These are phyloP conservation scores for Cavia aperea DNA, from an alignment of 2,113 vertebrate species.

Conservation along the genomic window DNA sequence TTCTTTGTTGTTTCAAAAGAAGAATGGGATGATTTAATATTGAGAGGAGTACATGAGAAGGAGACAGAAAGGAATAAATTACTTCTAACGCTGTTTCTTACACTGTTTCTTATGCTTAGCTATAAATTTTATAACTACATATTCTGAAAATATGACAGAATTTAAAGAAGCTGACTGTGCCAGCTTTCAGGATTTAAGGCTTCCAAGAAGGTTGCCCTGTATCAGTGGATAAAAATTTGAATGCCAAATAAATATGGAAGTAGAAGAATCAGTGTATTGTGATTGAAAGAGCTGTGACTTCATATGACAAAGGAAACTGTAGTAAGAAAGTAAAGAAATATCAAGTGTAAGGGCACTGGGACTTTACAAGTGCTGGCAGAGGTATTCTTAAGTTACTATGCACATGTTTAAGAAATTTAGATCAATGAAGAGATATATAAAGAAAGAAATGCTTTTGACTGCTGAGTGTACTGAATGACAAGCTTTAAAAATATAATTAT, in stretches of 20 bases:
- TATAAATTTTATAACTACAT: constrained; percentile 43
- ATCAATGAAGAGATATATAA: background rate
- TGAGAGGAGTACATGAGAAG: constrained; percentile 16
- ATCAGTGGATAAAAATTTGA: constrained; percentile 49
- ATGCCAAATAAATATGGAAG: constrained; percentile 49
- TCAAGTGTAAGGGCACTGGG: background rate
- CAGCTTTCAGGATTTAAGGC: constrained; percentile 58
- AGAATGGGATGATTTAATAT: constrained; percentile 47
- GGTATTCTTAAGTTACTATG: constrained; percentile 8
- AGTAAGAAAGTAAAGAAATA: background rate
- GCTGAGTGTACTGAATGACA: background rate
- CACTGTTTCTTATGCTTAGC: background rate
- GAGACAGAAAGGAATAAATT: constrained; percentile 40
- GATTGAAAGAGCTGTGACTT: constrained; percentile 23
- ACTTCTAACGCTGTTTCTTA: background rate
- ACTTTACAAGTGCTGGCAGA: constrained; percentile 40
- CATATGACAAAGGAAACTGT: background rate
- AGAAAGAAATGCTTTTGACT: background rate
- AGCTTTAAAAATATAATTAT: background rate
- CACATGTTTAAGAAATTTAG: constrained; percentile 17
- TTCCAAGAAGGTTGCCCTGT: constrained; percentile 62
- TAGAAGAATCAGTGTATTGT: background rate
- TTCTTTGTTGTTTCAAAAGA: constrained; percentile 30
- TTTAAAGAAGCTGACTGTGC: constrained; percentile 48
- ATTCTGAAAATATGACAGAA: constrained; percentile 52